Conservation (phyloP, 1,140 invertebrate genomes). For the Drosophila cardini region DNA sequence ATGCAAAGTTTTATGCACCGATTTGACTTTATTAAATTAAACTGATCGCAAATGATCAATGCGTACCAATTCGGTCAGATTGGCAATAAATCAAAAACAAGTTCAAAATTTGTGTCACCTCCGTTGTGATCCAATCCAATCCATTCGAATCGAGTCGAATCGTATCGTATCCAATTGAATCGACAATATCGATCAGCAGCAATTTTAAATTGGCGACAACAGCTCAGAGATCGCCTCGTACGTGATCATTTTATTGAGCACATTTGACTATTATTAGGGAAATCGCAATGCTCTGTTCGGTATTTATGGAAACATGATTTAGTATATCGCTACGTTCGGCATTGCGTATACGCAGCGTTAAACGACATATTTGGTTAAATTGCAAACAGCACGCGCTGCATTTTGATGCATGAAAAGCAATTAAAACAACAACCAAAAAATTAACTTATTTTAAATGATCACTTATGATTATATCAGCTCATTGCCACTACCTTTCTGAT, state of each 20-base stretch:
- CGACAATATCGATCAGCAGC: conserved; percentile 61
- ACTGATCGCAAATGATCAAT: conserved; percentile 23
- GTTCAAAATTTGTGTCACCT: conserved; percentile 66
- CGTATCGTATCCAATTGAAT: conserved; percentile 22
- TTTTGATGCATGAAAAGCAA: conserved; percentile 14
- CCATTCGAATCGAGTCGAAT: background rate
- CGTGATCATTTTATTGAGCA: conserved; percentile 81
- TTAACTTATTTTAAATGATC: conserved; percentile 1
- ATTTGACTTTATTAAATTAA: conserved; percentile 79
- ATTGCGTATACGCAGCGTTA: conserved; percentile 71
- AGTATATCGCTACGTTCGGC: conserved; percentile 20
- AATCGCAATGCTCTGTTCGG: conserved; percentile 62
- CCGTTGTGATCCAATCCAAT: conserved; percentile 15
- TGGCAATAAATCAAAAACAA: conserved; percentile 64
- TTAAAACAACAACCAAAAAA: background rate
- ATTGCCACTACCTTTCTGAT: background rate
- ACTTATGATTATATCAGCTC: conserved; percentile 7
- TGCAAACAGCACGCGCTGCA: conserved; percentile 59
- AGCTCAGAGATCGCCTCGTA: conserved; percentile 62
- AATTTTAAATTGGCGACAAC: conserved; percentile 67
- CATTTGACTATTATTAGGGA: conserved; percentile 84
- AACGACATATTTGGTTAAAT: conserved; percentile 70
- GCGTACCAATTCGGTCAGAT: conserved; percentile 29
- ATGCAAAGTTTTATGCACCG: conserved; percentile 62
- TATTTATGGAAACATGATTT: conserved; percentile 80